Evolutionary conservation across 2,797 vertebrate genomes (phyloP).

Genomic region (Phrynocephalus vlangalii): DNA sequence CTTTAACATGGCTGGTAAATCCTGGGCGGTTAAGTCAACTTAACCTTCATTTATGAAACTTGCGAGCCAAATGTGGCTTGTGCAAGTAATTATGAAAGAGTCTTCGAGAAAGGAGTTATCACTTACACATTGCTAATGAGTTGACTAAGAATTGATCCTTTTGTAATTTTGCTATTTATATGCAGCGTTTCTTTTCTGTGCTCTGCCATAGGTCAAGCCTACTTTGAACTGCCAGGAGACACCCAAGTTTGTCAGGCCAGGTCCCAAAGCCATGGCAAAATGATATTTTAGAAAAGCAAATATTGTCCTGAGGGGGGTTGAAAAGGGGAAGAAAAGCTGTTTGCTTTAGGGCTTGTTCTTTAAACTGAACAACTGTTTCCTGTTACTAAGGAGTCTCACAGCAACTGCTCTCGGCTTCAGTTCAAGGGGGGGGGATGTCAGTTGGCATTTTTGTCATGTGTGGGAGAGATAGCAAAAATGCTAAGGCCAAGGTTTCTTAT

Average conservation of each 20-base stretch:
- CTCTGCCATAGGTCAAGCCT: constrained; percentile 86
- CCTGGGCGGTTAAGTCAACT: constrained; percentile 99
- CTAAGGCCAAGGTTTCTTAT: constrained; percentile 27
- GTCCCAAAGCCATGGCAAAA: constrained; percentile 94
- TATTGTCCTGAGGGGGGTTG: constrained; percentile 92
- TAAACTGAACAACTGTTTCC: constrained; percentile 76
- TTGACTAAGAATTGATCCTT: constrained; percentile 98
- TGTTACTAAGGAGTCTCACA: constrained; percentile 74
- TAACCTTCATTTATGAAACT: constrained; percentile 99
- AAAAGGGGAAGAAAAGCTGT: constrained; percentile 87
- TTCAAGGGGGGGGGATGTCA: constrained; percentile 68
- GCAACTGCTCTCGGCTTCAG: constrained; percentile 66
- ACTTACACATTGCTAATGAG: constrained; percentile 96
- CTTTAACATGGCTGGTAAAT: constrained; percentile 98
- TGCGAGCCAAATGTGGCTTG: constrained; percentile 91
- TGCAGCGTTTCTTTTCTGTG: constrained; percentile 88
- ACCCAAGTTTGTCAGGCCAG: constrained; percentile 88
- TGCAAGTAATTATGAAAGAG: constrained; percentile 92
- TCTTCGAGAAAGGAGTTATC: constrained; percentile 85
- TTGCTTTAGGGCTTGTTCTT: constrained; percentile 87
- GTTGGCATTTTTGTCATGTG: constrained; percentile 54
- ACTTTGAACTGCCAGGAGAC: constrained; percentile 86
- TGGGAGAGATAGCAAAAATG: background rate
- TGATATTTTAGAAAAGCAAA: constrained; percentile 99
- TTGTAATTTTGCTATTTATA: constrained; percentile 99